Percentiles rank a stretch among this genome's conserved stretches.
Evolutionary conservation across 2,888 invertebrate species (phyloP).

Genomic region (Hydropsyche betteni): DNA sequence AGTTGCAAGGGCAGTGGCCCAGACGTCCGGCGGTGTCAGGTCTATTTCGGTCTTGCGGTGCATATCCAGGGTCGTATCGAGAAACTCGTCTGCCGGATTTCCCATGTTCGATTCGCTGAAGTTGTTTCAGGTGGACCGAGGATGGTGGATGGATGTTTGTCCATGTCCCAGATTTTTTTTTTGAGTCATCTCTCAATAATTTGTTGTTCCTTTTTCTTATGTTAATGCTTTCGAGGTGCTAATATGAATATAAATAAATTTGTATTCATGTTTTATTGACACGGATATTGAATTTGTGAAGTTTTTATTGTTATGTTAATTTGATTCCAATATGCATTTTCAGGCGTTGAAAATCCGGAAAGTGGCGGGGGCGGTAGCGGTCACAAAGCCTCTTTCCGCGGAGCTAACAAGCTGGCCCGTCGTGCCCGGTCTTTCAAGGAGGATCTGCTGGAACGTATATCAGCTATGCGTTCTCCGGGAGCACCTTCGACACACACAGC

Average conservation of each 20-base stretch:
- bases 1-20: conserved; percentile 44
- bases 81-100: conserved; percentile 3
- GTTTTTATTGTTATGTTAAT: background rate
- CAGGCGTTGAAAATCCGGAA: conserved; percentile 29
- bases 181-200: no score
- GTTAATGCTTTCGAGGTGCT: background rate
- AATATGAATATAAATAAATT: background rate
- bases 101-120: no score
- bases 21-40: conserved; percentile 42
- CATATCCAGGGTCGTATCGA: conserved; percentile 4
- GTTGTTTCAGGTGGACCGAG: no score
- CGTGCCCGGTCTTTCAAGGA: conserved; percentile 92
- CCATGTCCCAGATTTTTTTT: no score
- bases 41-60: conserved; percentile 40
- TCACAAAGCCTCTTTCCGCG: conserved; percentile 80
- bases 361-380: conserved; percentile 65
- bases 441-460: conserved; percentile 89
- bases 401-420: conserved; percentile 83
- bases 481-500: conserved; percentile 52
- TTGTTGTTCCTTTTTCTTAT: no score
- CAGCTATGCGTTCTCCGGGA: conserved; percentile 86
- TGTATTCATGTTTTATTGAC: background rate
- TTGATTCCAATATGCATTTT: background rate
- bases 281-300: background rate
- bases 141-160: no score